A percentile compares a stretch with the other conserved stretches of the same genome.
phyloP scores from a whole-genome alignment of 37 sponge, comb jelly and placozoan species.

The Halisarca cf. caerulea region DNA sequence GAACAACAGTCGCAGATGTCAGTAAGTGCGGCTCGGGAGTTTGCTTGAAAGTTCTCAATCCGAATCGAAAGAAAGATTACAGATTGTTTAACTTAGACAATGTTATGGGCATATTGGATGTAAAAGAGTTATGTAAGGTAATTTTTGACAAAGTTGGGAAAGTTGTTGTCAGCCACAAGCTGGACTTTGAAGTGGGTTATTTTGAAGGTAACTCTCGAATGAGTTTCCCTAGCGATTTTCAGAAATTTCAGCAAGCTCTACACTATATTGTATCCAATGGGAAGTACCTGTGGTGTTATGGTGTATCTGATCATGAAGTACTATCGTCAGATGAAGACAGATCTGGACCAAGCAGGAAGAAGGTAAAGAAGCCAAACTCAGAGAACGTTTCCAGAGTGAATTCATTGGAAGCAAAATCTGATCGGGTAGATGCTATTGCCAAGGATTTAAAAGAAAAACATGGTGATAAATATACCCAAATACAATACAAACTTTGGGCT shows the following conservation, averaged over 20 bases:
- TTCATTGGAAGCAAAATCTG: neutral
- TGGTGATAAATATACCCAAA: neutral
- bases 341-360: neutral
- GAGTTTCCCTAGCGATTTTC: neutral
- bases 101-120: too few relatives aligned
- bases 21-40: too few relatives aligned
- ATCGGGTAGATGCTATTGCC: neutral
- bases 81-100: too few relatives aligned
- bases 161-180: too few relatives aligned
- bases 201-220: neutral
- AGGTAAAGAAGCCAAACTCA: neutral
- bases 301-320: neutral
- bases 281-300: slow-evolving; percentile 10
- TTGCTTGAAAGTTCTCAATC: too few relatives aligned
- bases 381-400: neutral
- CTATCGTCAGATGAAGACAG: neutral
- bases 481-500: neutral
- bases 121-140: too few relatives aligned
- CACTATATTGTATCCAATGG: neutral
- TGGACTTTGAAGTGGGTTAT: neutral
- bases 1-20: too few relatives aligned
- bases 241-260: neutral
- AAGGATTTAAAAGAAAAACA: neutral
- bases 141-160: too few relatives aligned
- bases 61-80: too few relatives aligned